These are phyloP conservation scores for Porites divaricata DNA, from an alignment of 92 coral and sea anemone species.

Conservation along the genomic window DNA sequence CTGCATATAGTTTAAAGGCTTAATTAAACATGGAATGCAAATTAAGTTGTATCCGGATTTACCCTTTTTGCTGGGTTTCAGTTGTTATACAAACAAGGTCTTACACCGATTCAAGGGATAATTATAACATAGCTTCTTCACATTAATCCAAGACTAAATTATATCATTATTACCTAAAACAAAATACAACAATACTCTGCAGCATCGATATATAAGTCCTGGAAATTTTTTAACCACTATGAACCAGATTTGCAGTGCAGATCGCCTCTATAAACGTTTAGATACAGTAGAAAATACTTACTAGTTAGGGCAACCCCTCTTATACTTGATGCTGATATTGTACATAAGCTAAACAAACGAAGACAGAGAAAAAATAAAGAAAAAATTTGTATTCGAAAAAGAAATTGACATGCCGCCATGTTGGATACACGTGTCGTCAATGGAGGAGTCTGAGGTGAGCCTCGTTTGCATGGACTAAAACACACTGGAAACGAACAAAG, in stretches of 20 bases:
- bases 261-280: background rate
- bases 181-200: no score
- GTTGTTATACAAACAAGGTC: no score
- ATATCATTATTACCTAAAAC: no score
- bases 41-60: no score
- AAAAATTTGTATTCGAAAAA: constrained; percentile 9
- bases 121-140: no score
- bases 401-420: constrained; percentile 64
- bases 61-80: no score
- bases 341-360: constrained; percentile 24
- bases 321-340: constrained; percentile 41
- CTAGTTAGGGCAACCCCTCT: constrained; percentile 85
- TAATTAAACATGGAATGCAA: no score
- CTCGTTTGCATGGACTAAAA: constrained; percentile 13
- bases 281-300: constrained; percentile 38
- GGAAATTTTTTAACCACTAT: no score
- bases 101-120: no score
- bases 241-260: background rate
- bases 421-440: constrained; percentile 86
- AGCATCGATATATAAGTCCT: no score
- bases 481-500: background rate
- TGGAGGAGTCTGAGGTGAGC: constrained; percentile 11
- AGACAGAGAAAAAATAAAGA: constrained; percentile 39
- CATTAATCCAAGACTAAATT: no score
- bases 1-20: no score